Evolutionary conservation across 2,888 invertebrate genomes (phyloP), one percentile per base, ranked within the genome.

Genomic region (Heliconius aoede): DNA sequence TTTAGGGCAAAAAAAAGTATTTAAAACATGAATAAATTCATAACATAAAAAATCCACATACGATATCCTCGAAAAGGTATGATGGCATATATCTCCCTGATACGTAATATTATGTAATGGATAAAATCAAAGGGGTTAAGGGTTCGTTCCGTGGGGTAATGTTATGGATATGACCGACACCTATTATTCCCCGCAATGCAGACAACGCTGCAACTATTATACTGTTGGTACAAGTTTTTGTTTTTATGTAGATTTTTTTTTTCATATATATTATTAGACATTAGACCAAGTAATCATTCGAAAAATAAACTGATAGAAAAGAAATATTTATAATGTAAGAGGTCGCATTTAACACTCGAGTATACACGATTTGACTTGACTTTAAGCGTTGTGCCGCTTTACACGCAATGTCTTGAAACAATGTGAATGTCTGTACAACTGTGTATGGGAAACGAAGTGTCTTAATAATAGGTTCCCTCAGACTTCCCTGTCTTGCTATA

Each of bases 151-250:
- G 78, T 78, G 78, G 77, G 77, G 75, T 81, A 80, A 82, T 83
- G 80, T 83, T 83, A 79, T 80, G 78, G 80, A 76, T 88, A 87
- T 87, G 86, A 87, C 86, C 87, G 84, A 86, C 83, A 86, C 86
- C 86, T 84, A 86, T 89, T 86, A 88, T 88, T 87, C 86, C 84
- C 90, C 85, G 90, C 90, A 90, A 81, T 90, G 90, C 90, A 91
- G 90, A 90, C 89, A 87, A 85, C 82, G 81, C 81, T 89, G 89
- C 90, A 85, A 82, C 84, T 82, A 84, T 76, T 64, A 83, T 82
- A 61, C 32, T 62, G 51, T 36, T 79, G 84, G 80, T 64, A 8
- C 78, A 86, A 86, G 80, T 73, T 46, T 83, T 40, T 3, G 8
- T 46, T 46, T 8, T 46, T 46, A 80, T 65, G 80, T 78, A 24